phyloP scores from a whole-genome alignment of 2,797 vertebrate species.

The Acipenser ruthenus region DNA sequence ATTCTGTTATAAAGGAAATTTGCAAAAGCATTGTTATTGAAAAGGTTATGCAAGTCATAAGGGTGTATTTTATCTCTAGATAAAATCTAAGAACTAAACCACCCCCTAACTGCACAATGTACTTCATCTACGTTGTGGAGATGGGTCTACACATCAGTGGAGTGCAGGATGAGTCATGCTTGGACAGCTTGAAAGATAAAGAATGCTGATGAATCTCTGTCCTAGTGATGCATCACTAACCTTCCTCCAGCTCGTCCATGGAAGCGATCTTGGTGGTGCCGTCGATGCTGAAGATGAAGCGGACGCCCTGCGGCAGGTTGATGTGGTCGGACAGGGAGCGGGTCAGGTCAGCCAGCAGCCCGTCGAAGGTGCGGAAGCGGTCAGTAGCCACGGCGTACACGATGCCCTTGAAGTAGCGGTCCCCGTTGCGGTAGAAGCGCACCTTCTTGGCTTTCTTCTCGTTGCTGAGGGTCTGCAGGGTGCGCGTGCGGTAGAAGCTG shows the following conservation, averaged over 20 bases:
- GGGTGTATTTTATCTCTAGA: too few relatives aligned
- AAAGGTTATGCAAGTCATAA: too few relatives aligned
- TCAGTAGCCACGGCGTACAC: slow-evolving; percentile 91
- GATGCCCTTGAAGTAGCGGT: slow-evolving; percentile 98
- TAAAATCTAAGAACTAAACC: too few relatives aligned
- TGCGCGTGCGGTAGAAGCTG: slow-evolving; percentile 96
- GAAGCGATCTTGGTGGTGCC: slow-evolving; percentile 72
- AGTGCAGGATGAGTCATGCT: too few relatives aligned
- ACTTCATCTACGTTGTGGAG: too few relatives aligned
- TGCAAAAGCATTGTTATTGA: too few relatives aligned
- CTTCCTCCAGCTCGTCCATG: slow-evolving; percentile 94
- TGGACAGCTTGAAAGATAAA: too few relatives aligned
- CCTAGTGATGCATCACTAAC: slow-evolving; percentile 44
- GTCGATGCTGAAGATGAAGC: slow-evolving; percentile 92
- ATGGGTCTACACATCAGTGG: too few relatives aligned
- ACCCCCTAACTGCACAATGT: too few relatives aligned
- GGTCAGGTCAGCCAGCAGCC: slow-evolving; percentile 93
- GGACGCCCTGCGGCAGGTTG: slow-evolving; percentile 93
- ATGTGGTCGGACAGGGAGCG: slow-evolving; percentile 94
- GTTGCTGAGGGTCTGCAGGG: slow-evolving; percentile 85
- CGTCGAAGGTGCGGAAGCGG: slow-evolving; percentile 92
- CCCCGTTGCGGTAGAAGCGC: slow-evolving; percentile 97
- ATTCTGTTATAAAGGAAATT: too few relatives aligned
- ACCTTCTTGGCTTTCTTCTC: slow-evolving; percentile 99
- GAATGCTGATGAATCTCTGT: too few relatives aligned